Conservation (phyloP, 2,888 invertebrate species). For the Neuroscelio doddi region DNA sequence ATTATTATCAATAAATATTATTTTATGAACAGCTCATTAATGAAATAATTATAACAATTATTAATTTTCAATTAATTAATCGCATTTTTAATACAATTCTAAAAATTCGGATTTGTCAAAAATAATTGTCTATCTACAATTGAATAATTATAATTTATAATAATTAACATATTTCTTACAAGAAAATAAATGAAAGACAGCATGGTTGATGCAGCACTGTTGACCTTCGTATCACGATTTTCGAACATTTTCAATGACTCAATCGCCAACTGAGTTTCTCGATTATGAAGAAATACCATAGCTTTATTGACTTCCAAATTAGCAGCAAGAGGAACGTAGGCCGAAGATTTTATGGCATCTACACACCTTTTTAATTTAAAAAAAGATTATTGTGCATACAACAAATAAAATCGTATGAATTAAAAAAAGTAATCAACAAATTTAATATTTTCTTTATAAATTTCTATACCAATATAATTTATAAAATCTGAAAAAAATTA, state of each 20-base stretch:
- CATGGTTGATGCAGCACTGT: constrained; percentile 89
- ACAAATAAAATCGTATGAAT: too few relatives aligned
- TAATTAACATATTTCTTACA: constrained; percentile 72
- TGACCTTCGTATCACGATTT: constrained; percentile 87
- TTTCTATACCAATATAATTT: not conserved
- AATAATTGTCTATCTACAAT: not conserved
- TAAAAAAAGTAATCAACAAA: too few relatives aligned
- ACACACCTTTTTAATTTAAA: constrained; percentile 89
- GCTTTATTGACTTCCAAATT: constrained; percentile 95
- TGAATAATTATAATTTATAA: not conserved
- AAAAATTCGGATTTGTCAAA: not conserved
- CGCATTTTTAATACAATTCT: too few relatives aligned
- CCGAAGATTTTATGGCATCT: constrained; percentile 93
- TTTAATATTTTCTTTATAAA: too few relatives aligned
- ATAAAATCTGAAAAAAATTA: not conserved
- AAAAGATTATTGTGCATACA: too few relatives aligned
- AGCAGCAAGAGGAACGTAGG: constrained; percentile 85
- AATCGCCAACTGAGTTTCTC: constrained; percentile 85
- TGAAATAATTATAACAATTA: too few relatives aligned
- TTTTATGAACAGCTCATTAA: too few relatives aligned
- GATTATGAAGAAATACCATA: constrained; percentile 86
- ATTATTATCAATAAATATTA: too few relatives aligned
- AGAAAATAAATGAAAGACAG: constrained; percentile 87
- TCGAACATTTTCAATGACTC: constrained; percentile 90
- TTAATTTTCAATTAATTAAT: too few relatives aligned